Conservation (phyloP, 2,113 vertebrate species). For the Morphnarchus princeps region DNA sequence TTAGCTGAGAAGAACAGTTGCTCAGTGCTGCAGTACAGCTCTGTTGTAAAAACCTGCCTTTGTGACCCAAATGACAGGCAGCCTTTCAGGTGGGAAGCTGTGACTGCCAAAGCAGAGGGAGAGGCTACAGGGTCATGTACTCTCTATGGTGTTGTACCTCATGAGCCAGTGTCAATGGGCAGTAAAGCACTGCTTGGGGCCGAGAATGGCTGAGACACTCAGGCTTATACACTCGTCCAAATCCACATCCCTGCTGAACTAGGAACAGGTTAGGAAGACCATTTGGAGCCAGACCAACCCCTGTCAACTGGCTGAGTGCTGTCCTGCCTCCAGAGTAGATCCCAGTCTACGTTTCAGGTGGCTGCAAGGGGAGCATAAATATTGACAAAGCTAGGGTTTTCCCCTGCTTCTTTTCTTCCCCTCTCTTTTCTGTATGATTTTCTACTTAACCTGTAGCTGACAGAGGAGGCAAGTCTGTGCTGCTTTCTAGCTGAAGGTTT, state of each 20-base stretch:
- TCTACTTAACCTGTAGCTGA: background rate
- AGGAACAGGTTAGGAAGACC: background rate
- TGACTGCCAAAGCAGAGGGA: background rate
- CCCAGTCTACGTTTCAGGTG: background rate
- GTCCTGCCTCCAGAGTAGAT: background rate
- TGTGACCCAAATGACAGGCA: background rate
- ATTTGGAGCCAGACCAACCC: background rate
- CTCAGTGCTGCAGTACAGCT: background rate
- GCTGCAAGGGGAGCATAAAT: background rate
- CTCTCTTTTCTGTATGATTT: background rate
- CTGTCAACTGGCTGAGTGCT: background rate
- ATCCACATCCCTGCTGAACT: background rate
- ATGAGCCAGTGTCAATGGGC: background rate
- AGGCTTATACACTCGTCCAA: background rate
- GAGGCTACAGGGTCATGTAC: background rate
- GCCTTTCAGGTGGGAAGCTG: background rate
- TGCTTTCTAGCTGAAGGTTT: background rate
- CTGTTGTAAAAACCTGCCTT: background rate
- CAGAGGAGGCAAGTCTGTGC: background rate
- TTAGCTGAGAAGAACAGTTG: background rate
- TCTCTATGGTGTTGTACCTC: background rate
- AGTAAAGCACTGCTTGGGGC: background rate
- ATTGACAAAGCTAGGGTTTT: background rate
- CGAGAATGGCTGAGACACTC: background rate
- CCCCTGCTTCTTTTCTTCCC: rapidly evolving